Evolutionary conservation across 1,140 invertebrate species (phyloP), one percentile per base, ranked within the genome.

Genomic region (Lutraria rhynchaena): DNA sequence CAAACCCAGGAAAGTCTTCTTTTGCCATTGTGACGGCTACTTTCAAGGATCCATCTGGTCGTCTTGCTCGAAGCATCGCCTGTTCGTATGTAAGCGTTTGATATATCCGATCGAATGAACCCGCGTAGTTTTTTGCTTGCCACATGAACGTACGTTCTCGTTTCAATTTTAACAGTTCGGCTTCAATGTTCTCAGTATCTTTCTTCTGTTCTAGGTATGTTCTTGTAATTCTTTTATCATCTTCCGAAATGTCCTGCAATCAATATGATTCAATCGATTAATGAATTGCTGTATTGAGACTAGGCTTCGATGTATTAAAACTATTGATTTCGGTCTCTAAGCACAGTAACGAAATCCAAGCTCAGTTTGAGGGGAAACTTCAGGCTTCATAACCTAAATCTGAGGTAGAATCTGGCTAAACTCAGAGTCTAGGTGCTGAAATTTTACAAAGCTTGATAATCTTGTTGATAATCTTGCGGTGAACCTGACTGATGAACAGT

Each of bases 21-120:
- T 7, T 60, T 19, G 71, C 37, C 7, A 55, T 31, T 31, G 22
- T 15, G 27, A 33, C 24, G 15, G 73, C 73, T 15, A 17, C 49
- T 49, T 61, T 15, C 19, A 76, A 22, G 17, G 73, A 76, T 11
- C 73, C 73, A 1, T 29, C 17, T 5, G 73, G 73, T 44, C 57
- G 17, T 15, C 22, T n/a, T 13, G 58, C 57, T 22, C 15, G 46
- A 1, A 49, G 1, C 17, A 61, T n/a, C 4, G 73, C 73, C 49
- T 76, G 46, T 35, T 76, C 41, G 27, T 11, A 19, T 9, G 57
- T 61, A 2, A 76, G 29, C 15, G n/a, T 76, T 24, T 61, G 24
- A 1, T 9, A 7, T 19, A 76, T 49, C 11, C 55, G 70, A 0
- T 35, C 24, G 13, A 1, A 0, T 22, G 57, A 22, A 5, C 70